Base-by-base conservation (phyloP, 2,797 vertebrate species). In the Enteromius radiatus region DNA sequence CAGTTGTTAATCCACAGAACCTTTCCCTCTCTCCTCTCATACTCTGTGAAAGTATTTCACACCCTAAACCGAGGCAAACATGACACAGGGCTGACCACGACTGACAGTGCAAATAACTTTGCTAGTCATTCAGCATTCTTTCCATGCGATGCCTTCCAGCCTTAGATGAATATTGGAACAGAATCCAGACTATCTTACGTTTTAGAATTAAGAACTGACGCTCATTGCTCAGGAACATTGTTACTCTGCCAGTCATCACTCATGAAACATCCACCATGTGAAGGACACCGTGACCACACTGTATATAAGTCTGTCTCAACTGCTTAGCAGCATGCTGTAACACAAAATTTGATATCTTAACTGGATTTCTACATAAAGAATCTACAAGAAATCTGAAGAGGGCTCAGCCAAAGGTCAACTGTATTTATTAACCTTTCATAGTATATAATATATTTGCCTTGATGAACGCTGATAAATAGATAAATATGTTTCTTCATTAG, bases 1-100 rank as follows among this genome's bases (percentile, higher is more conserved):
- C 84, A 84, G 75, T 71, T 79, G 52, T 73, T 73, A 86, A 86
- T 86, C 71, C 33, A 86, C 36, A 76, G 59, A 77, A 64, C 41
- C 73, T 80, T 36, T 41, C 47, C 84, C 63, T 75, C n/a, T 61
- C 19, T 63, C 56, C 74, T 76, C 59, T 77, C 19, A 5, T 21
- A 19, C 59, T 49, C 26, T 49, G 64, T 76, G 45, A 86, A 81
- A 83, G 80, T 52, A 84, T 61, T 82, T 64, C 14, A 56, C 61
- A 71, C 56, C 69, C 70, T 56, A 49, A 85, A 83, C 83, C 76
- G 73, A 84, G 59, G 68, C 73, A 83, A 84, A 67, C 71, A 77
- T 73, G 59, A 70, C 83, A 81, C 36, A 52, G 54, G 21, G 52
- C 65, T 76, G 74, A 63, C 73, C 79, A 80, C 63, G 36, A 84